These are phyloP conservation scores for Eubucco bourcierii DNA, from an alignment of 2,113 vertebrate species.

Conservation along the genomic window DNA sequence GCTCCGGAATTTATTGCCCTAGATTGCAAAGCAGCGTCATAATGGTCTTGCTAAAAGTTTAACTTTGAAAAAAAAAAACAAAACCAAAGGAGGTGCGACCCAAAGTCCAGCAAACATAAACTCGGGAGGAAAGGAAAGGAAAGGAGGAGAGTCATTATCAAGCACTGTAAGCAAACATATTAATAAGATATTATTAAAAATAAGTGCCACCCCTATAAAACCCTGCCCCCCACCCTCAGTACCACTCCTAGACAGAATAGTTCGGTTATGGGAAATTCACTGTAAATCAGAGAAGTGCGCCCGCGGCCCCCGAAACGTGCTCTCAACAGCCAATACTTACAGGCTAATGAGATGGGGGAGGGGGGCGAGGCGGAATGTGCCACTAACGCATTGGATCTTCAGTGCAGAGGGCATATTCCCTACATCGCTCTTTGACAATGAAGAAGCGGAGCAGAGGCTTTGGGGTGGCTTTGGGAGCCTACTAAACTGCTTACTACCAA, in stretches of 20 bases:
- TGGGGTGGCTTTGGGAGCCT: not conserved
- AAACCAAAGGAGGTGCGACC: not conserved
- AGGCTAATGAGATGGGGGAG: slow-evolving; percentile 65
- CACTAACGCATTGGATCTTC: slow-evolving; percentile 57
- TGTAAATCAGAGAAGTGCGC: slow-evolving; percentile 12
- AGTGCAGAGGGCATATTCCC: slow-evolving; percentile 33
- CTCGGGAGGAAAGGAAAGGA: not conserved
- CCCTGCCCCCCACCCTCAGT: not conserved
- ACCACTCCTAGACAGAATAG: not conserved
- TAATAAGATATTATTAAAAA: not conserved
- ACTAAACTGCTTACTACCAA: not conserved
- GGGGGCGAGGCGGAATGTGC: slow-evolving; percentile 57
- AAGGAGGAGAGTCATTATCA: not conserved
- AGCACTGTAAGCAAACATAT: not conserved
- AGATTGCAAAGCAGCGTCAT: not conserved
- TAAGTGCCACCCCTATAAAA: not conserved
- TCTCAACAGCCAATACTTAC: slow-evolving; percentile 51
- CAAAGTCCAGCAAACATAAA: not conserved
- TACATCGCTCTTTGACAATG: slow-evolving; percentile 15
- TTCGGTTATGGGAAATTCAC: slow-evolving; percentile 24
- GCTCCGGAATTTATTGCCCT: slow-evolving; percentile 43
- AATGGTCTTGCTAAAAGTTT: slow-evolving; percentile 10
- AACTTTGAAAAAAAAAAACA: not conserved
- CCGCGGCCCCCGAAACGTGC: slow-evolving; percentile 59
- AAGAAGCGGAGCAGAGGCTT: not conserved